These are phyloP conservation scores for Halesus radiatus DNA, from an alignment of 1,140 invertebrate genomes.

Conservation along the genomic window DNA sequence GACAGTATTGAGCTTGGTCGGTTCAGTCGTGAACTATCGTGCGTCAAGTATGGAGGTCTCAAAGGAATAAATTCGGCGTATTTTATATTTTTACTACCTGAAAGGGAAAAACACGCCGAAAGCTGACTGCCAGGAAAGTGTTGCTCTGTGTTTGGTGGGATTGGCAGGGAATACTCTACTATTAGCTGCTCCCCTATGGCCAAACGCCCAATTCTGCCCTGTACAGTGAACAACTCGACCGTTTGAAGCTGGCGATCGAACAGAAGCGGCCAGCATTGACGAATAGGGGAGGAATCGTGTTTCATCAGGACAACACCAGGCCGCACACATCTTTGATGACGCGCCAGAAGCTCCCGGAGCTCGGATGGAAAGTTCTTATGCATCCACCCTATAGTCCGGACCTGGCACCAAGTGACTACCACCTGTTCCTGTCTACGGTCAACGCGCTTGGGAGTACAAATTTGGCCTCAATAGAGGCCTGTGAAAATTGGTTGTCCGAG, in stretches of 20 bases:
- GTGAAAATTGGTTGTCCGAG: constrained; percentile 23
- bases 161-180: constrained; percentile 22
- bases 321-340: constrained; percentile 17
- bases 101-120: too few species aligned
- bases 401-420: constrained; percentile 8
- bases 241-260: constrained; percentile 23
- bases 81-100: too few species aligned
- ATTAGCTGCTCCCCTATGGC: constrained; percentile 5
- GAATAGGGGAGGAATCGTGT: constrained; percentile 12
- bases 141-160: constrained; percentile 11
- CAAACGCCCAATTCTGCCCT: constrained; percentile 18
- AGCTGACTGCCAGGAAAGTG: too few species aligned
- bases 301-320: constrained; percentile 14
- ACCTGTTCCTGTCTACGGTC: constrained; percentile 12
- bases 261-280: constrained; percentile 13
- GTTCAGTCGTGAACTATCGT: constrained; percentile 41
- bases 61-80: constrained; percentile 21
- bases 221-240: constrained; percentile 14
- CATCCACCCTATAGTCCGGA: constrained; percentile 15
- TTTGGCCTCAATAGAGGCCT: constrained; percentile 23
- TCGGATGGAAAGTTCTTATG: constrained; percentile 7
- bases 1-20: constrained; percentile 53
- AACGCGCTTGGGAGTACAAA: constrained; percentile 11
- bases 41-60: constrained; percentile 19
- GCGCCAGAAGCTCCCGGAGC: constrained; percentile 16